Percentiles rank a stretch among this genome's conserved stretches.
These are phyloP conservation scores for Chironomus tentans DNA, from an alignment of 2,888 invertebrate genomes.

Conservation along the genomic window DNA sequence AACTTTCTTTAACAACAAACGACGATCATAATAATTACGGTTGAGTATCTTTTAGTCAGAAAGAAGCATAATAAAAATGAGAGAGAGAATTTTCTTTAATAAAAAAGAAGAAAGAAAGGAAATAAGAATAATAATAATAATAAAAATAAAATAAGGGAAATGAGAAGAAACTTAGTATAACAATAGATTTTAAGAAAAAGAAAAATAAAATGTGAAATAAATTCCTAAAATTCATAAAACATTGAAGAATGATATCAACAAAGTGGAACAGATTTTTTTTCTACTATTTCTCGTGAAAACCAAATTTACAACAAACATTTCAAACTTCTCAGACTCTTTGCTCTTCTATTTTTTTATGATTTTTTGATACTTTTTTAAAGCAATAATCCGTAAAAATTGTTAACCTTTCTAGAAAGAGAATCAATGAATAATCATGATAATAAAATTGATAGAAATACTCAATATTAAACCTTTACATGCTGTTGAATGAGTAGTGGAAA, in stretches of 20 bases:
- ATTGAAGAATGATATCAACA: neutral
- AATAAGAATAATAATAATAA: too few relatives aligned
- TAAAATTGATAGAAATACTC: too few relatives aligned
- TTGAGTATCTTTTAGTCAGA: neutral
- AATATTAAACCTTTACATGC: too few relatives aligned
- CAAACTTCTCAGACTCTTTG: neutral
- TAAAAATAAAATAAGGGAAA: too few relatives aligned
- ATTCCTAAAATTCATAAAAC: neutral
- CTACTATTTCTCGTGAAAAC: neutral
- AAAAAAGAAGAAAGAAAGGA: neutral
- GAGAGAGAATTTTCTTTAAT: neutral
- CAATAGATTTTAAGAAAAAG: too few relatives aligned
- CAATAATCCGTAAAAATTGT: neutral
- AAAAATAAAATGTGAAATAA: too few relatives aligned
- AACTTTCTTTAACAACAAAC: too few relatives aligned
- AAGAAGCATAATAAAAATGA: neutral
- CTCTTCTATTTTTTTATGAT: neutral
- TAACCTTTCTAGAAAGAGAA: neutral
- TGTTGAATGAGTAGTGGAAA: too few relatives aligned
- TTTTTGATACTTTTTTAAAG: neutral
- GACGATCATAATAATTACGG: neutral
- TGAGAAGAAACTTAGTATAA: too few relatives aligned
- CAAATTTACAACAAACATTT: neutral
- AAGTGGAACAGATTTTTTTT: neutral
- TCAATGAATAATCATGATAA: too few relatives aligned